phyloP scores from a whole-genome alignment of 2,797 vertebrate species.

The Poecilia velifera region DNA sequence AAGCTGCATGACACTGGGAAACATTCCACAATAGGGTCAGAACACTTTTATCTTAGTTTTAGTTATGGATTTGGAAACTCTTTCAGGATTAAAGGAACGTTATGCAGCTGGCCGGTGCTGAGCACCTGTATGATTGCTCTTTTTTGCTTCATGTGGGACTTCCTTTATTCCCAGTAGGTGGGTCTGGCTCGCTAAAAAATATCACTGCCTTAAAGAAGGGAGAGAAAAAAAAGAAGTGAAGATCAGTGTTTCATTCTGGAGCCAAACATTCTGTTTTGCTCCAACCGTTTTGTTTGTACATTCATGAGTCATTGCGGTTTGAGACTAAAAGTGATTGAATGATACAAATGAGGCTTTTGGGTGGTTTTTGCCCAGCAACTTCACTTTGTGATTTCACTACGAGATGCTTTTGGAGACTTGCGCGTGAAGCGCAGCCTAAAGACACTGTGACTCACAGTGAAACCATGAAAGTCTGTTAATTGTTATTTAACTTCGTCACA shows the following conservation, averaged over 20 bases:
- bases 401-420: constrained; percentile 19
- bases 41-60: constrained; percentile 77
- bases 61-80: constrained; percentile 70
- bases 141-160: constrained; percentile 46
- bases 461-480: constrained; percentile 32
- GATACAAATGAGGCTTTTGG: constrained; percentile 38
- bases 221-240: constrained; percentile 1
- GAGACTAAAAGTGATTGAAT: constrained; percentile 31
- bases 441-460: constrained; percentile 44
- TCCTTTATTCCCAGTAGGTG: constrained; percentile 63
- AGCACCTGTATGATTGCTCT: constrained; percentile 43
- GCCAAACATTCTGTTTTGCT: constrained; percentile 25
- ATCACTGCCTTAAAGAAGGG: constrained; percentile 40
- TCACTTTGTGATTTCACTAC: constrained; percentile 36
- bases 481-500: constrained; percentile 20
- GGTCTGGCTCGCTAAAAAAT: constrained; percentile 46
- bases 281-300: constrained; percentile 13
- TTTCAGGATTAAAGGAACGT: constrained; percentile 64
- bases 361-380: constrained; percentile 32
- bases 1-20: constrained; percentile 73
- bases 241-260: constrained; percentile 7
- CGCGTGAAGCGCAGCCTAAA: constrained; percentile 26
- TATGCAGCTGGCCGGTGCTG: constrained; percentile 63
- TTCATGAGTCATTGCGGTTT: constrained; percentile 38
- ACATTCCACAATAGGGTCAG: constrained; percentile 72